Conservation (phyloP, 2,797 vertebrate genomes). For the Melanotaenia pygmaea region DNA sequence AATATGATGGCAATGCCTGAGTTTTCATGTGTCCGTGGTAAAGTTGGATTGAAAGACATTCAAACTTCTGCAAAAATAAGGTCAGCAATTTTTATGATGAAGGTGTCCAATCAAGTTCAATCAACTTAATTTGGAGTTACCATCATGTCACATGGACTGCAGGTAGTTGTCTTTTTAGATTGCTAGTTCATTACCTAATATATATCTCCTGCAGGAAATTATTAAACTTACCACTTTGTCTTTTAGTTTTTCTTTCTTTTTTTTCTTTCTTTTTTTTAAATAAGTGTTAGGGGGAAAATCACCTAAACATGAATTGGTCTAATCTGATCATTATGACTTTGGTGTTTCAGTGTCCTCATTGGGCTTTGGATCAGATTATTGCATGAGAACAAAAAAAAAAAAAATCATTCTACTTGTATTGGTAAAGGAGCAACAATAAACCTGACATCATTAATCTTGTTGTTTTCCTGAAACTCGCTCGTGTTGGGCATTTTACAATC, state of each 20-base stretch:
- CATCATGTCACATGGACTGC: neutral
- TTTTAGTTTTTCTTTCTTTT: neutral
- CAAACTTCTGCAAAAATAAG: no score
- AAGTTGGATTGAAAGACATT: no score
- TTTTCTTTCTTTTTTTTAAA: neutral
- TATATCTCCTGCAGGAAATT: neutral
- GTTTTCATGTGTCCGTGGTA: no score
- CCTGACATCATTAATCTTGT: conserved; percentile 29
- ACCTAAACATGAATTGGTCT: conserved; percentile 1
- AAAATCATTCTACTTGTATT: conserved; percentile 1
- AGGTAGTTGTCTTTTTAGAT: neutral
- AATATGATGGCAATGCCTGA: no score
- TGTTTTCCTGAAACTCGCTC: conserved; percentile 37
- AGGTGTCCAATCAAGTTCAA: no score
- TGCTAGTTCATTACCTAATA: neutral
- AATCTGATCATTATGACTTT: neutral
- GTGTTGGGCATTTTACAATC: conserved; percentile 40
- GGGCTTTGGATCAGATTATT: conserved; percentile 1
- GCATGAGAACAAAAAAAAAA: neutral
- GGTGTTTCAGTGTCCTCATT: neutral
- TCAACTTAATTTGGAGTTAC: no score
- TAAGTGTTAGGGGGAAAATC: neutral
- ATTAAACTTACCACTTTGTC: neutral
- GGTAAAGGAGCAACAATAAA: conserved; percentile 12
- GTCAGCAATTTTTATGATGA: no score